Base-by-base conservation (phyloP, 2,797 vertebrate species). In the Gadopsis bispinosus region DNA sequence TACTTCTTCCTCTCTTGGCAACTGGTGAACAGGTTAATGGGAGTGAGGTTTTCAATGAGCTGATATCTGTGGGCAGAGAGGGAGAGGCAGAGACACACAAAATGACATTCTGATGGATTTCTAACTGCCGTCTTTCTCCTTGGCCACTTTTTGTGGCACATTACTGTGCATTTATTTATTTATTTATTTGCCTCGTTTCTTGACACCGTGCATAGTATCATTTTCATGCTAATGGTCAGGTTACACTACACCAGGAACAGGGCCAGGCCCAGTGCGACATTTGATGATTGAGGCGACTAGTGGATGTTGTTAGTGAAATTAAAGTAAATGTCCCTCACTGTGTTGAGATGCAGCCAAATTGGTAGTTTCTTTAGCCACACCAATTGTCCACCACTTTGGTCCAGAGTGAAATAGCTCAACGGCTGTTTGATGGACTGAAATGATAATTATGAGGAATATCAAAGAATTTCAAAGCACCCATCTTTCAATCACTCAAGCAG, bases 61-160 rank as follows among this genome's bases (percentile, higher is more conserved):
- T 91, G 92, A 90, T 94, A 82, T 84, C 90, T 90, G 92, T 77
- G 80, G 76, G 81, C 77, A 80, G 82, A 87, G 79, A 72, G 73
- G 48, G 70, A 81, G 83, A 84, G 77, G 67, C 54, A 73, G 68
- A 76, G 69, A 84, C 5, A 78, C 73, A 54, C 80, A 63, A 83
- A 94, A 94, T 93, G 84, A 92, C 88, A 93, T 93, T 91, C 93
- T 94, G 90, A 91, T 95, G 91, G 90, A 91, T 94, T 93, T 88
- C 89, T 87, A 86, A 91, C 88, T 74, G 89, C 81, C 83, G 84
- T 88, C 89, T 92, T 78, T 83, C 87, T 93, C 91, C 91, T 92
- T 92, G 90, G 92, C 91, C 87, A 75, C 81, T 83, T 93, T 94
- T 91, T 74, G 43, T 79, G 73, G 86, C 37, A 59, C 48, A 11